These are phyloP conservation scores for Chiloscyllium plagiosum DNA, from an alignment of 2,113 vertebrate species.

Conservation along the genomic window DNA sequence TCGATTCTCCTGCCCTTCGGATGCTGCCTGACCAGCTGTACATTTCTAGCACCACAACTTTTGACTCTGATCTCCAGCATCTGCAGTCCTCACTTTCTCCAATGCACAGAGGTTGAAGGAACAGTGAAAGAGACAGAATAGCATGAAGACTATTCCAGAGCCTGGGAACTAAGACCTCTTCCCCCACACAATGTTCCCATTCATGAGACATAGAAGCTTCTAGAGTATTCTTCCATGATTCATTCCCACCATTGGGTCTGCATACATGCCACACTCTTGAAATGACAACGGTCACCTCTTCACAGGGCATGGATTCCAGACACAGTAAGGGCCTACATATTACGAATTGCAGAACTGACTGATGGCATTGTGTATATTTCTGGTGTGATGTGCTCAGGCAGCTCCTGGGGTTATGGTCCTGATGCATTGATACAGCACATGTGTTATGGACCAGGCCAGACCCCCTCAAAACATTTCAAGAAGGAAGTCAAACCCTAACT, in stretches of 20 bases:
- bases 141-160: background rate
- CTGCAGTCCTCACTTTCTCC: too few relatives aligned
- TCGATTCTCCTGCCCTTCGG: too few relatives aligned
- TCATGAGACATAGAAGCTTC: background rate
- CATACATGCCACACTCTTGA: background rate
- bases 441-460: too few relatives aligned
- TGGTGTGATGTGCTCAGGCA: background rate
- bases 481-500: too few relatives aligned
- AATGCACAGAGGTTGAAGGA: background rate
- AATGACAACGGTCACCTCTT: background rate
- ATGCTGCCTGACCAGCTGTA: too few relatives aligned
- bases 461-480: too few relatives aligned
- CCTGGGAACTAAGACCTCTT: background rate
- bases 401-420: background rate
- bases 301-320: background rate
- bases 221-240: background rate
- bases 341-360: background rate
- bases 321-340: background rate
- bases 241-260: background rate
- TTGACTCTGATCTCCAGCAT: too few relatives aligned
- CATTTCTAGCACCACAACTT: too few relatives aligned
- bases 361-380: background rate
- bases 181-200: background rate
- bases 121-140: background rate
- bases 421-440: background rate